Conservation (phyloP, 2,113 vertebrate species). For the Lipotes vexillifer region DNA sequence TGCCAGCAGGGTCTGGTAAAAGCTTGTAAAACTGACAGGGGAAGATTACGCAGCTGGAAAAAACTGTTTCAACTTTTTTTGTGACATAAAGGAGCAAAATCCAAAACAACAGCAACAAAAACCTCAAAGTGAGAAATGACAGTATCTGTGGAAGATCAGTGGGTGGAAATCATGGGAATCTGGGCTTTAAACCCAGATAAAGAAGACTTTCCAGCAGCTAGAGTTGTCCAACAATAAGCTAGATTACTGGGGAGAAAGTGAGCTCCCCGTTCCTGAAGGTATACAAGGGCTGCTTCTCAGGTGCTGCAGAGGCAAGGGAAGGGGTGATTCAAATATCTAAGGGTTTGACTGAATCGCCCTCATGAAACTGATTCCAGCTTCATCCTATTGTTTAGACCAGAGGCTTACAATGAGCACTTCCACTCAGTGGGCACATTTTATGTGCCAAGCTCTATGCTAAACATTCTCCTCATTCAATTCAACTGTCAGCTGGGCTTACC, state of each 20-base stretch:
- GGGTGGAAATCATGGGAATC: background rate
- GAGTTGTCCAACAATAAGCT: background rate
- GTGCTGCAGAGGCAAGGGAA: background rate
- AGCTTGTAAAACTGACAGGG: slow-evolving; percentile 25
- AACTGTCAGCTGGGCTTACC: background rate
- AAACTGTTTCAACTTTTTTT: background rate
- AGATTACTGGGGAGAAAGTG: background rate
- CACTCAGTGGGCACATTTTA: background rate
- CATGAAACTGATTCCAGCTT: background rate
- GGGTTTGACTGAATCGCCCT: background rate
- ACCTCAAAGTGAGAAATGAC: background rate
- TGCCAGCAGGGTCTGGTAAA: background rate
- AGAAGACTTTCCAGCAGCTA: background rate
- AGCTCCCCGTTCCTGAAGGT: background rate
- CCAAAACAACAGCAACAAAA: background rate
- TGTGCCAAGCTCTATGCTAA: background rate
- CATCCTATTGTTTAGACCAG: background rate
- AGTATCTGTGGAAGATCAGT: background rate
- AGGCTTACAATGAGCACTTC: background rate
- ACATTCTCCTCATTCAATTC: background rate
- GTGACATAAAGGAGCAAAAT: slow-evolving; percentile 20
- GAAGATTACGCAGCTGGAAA: slow-evolving; percentile 38
- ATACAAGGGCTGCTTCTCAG: background rate
- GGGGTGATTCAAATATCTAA: background rate
- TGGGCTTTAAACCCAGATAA: background rate